Evolutionary conservation across 2,797 vertebrate species (phyloP).

Genomic region (Scolopax bukidnonensis): DNA sequence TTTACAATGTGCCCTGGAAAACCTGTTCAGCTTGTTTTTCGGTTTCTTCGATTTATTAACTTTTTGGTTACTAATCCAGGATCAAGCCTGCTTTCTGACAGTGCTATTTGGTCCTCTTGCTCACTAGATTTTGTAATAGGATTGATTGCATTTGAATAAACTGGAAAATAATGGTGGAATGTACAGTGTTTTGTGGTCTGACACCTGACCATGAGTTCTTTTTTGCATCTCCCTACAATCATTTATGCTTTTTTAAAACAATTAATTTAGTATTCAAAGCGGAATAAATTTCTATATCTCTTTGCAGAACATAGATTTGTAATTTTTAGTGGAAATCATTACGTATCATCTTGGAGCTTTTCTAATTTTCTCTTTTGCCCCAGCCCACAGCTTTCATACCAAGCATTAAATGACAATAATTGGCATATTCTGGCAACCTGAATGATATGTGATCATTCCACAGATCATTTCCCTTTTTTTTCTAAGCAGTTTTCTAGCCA

Average conservation of each 20-base stretch:
- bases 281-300: neutral
- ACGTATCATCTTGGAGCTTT: neutral
- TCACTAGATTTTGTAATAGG: neutral
- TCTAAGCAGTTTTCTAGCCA: neutral
- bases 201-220: neutral
- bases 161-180: neutral
- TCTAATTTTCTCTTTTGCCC: neutral
- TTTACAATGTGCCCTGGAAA: neutral
- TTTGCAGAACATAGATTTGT: neutral
- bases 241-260: neutral
- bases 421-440: neutral
- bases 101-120: neutral
- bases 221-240: neutral
- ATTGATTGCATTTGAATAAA: neutral
- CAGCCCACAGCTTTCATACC: neutral
- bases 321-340: neutral
- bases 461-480: neutral
- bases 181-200: neutral
- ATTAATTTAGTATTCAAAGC: neutral
- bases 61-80: neutral
- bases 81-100: neutral
- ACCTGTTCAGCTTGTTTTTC: conserved; percentile 51
- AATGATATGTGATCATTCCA: neutral
- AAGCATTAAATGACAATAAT: neutral
- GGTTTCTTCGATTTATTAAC: conserved; percentile 14